Evolutionary conservation across 2,113 vertebrate species (phyloP), one percentile per base, ranked within the genome.

Genomic region (Sinocyclocheilus anophthalmus): DNA sequence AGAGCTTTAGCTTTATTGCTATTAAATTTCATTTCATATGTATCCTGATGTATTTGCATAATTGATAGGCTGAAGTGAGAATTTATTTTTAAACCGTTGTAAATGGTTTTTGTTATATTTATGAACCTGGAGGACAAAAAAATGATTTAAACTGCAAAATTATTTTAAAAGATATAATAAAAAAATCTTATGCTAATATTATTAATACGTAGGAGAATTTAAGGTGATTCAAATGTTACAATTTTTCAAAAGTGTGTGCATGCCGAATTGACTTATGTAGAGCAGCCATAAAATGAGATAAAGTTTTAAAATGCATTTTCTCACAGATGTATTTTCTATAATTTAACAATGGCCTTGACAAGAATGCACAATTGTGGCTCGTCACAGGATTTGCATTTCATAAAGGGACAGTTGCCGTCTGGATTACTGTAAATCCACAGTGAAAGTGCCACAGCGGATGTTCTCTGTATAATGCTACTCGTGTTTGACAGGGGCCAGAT

Each of bases 401-500:
- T 92, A 91, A 94, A 93, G 92, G 94, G 94, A 95, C 94, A 95
- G 93, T 94, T 94, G 92, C 94, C 94, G 93, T 95, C 94, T 95
- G 94, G 92, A 92, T 94, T 92, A 92, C 95, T 94, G 93, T 91
- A 95, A 96, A 95, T 97, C 96, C 96, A 92, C 96, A 96, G 97
- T 96, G 97, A 96, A 97, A 93, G 96, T 99, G 98, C 97, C 97
- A 97, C 92, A 94, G 93, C 86, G 90, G 76, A 95, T 97, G 95
- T 96, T 93, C 95, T 93, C 93, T 94, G 94, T 95, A 91, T 95
- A 96, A 97, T 93, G 94, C 95, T 97, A 94, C 94, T 94, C 91
- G 85, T 96, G 96, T 97, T 97, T 99, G 97, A 99, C 97, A 98
- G 97, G 97, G 97, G 97, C 96, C 97, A 99, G 97, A 98, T 98